A percentile compares a stretch with the other conserved stretches of the same genome.
Conservation (phyloP, 2,113 vertebrate species). For the Ictalurus furcatus region DNA sequence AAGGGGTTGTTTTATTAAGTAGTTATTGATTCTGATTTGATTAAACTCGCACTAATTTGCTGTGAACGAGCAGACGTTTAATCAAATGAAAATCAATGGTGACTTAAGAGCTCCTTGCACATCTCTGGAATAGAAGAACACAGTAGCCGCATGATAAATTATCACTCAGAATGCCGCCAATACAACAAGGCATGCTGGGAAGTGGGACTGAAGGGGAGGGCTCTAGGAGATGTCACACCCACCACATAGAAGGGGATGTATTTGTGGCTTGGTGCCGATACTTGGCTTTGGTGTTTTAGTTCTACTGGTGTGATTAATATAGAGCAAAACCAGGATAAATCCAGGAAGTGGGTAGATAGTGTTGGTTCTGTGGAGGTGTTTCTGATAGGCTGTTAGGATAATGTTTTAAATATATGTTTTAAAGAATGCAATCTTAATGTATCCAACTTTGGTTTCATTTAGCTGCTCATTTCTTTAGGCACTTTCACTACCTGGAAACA, state of each 20-base stretch:
- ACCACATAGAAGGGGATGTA: conserved; percentile 57
- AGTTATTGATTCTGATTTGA: conserved; percentile 80
- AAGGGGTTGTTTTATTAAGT: conserved; percentile 75
- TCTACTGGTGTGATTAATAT: conserved; percentile 55
- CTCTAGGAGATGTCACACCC: conserved; percentile 63
- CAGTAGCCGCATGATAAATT: conserved; percentile 74
- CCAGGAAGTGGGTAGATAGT: not conserved
- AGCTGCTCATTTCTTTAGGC: not conserved
- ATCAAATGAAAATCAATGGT: conserved; percentile 82
- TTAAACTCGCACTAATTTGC: conserved; percentile 82
- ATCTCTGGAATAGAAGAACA: conserved; percentile 70
- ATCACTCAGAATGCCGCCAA: conserved; percentile 64
- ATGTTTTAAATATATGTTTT: not conserved
- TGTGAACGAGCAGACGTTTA: conserved; percentile 79
- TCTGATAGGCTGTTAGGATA: not conserved
- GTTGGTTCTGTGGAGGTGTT: not conserved
- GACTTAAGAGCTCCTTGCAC: conserved; percentile 73
- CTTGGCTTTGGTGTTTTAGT: conserved; percentile 64
- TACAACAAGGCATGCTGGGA: conserved; percentile 66
- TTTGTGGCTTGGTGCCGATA: conserved; percentile 57
- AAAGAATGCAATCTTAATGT: not conserved
- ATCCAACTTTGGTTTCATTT: not conserved
- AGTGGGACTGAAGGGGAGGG: conserved; percentile 57
- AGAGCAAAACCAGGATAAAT: conserved; percentile 25
- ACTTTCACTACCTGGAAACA: not conserved